Evolutionary conservation across 2,888 invertebrate genomes (phyloP).

Genomic region (Euzetes globulus): DNA sequence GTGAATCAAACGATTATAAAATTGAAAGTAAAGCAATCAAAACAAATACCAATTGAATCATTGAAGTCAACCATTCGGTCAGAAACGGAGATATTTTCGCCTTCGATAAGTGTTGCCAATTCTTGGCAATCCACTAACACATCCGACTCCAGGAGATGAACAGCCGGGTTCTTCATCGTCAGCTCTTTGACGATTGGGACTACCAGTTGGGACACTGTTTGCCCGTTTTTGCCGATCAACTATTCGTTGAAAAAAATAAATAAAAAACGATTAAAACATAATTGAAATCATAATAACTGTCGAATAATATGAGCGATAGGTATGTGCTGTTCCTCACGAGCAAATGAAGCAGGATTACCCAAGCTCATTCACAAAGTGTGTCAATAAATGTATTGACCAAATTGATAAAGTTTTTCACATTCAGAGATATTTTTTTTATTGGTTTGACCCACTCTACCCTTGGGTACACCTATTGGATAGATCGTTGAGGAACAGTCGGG

Average conservation of each 20-base stretch:
- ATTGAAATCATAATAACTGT: too few relatives aligned
- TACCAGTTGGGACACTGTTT: constrained; percentile 4
- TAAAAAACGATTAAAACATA: too few relatives aligned
- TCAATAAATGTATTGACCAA: too few relatives aligned
- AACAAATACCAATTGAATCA: neutral
- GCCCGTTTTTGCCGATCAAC: constrained; percentile 9
- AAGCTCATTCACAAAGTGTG: too few relatives aligned
- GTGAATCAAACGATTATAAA: neutral
- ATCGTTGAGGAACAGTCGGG: too few relatives aligned
- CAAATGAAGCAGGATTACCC: too few relatives aligned
- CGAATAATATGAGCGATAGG: too few relatives aligned
- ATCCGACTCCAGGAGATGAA: neutral
- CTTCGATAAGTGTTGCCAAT: constrained; percentile 1
- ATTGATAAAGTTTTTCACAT: too few relatives aligned
- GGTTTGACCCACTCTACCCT: too few relatives aligned
- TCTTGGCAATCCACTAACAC: neutral
- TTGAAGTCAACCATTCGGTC: neutral
- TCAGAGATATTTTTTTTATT: too few relatives aligned
- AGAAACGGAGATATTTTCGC: constrained; percentile 2
- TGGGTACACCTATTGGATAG: too few relatives aligned
- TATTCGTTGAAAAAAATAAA: neutral
- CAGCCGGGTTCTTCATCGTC: neutral
- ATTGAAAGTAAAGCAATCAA: neutral
- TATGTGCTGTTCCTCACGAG: too few relatives aligned
- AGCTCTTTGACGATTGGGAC: neutral